These are phyloP conservation scores for Gadus macrocephalus DNA, from an alignment of 2,113 vertebrate genomes.

Conservation along the genomic window DNA sequence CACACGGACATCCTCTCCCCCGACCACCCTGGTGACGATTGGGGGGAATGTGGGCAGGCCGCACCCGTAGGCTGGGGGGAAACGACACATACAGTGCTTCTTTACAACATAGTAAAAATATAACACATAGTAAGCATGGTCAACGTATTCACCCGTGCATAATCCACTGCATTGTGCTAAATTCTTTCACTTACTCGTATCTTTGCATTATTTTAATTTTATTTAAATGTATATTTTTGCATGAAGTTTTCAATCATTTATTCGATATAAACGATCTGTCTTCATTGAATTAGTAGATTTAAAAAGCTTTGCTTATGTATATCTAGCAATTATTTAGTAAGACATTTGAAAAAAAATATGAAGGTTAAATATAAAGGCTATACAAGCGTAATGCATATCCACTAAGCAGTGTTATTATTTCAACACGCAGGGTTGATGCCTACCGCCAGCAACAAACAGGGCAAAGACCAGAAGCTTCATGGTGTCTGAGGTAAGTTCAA, in stretches of 20 bases:
- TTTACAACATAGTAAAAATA: neutral
- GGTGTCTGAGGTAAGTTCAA: conserved; percentile 38
- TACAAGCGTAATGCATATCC: neutral
- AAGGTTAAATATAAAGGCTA: neutral
- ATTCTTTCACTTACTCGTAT: too few species aligned
- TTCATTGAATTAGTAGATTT: too few species aligned
- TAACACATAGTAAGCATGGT: neutral
- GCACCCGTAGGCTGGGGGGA: conserved; percentile 68
- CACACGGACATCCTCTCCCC: conserved; percentile 63
- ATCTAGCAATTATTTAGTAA: neutral
- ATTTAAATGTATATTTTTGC: too few species aligned
- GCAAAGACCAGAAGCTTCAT: conserved; percentile 73
- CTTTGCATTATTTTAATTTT: neutral
- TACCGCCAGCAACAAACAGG: conserved; percentile 72
- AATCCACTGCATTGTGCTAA: too few species aligned
- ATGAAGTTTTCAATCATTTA: too few species aligned
- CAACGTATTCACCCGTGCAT: neutral
- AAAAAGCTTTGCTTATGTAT: too few species aligned
- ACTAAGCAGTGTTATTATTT: neutral
- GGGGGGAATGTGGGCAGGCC: conserved; percentile 63
- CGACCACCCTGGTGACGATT: conserved; percentile 62
- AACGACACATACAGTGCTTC: conserved; percentile 11
- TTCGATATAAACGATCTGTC: too few species aligned
- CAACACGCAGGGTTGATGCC: conserved; percentile 27
- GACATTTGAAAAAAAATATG: too few species aligned